phyloP scores from a whole-genome alignment of 1,140 invertebrate genomes.

The Theocolax elegans region DNA sequence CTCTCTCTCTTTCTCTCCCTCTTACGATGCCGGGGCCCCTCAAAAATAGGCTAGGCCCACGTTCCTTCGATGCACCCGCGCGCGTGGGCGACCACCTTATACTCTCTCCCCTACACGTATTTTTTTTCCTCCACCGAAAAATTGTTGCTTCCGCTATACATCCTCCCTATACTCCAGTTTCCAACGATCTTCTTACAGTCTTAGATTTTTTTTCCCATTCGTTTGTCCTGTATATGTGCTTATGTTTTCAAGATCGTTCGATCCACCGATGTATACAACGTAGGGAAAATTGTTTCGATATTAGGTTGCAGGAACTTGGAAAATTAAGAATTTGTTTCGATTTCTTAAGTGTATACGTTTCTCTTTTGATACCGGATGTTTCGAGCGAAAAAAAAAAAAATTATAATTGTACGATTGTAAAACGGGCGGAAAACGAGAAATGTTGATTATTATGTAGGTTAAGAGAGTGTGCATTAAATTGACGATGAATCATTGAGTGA shows the following conservation, averaged over 20 bases:
- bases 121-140: constrained; percentile 35
- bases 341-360: too few relatives aligned
- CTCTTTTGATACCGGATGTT: constrained; percentile 15
- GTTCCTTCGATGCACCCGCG: constrained; percentile 37
- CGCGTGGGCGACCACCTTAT: constrained; percentile 43
- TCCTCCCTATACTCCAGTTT: constrained; percentile 38
- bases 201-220: not conserved
- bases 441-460: constrained; percentile 9
- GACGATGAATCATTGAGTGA: not conserved
- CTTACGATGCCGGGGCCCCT: constrained; percentile 44
- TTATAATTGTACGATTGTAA: constrained; percentile 7
- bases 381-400: not conserved
- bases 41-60: constrained; percentile 61
- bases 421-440: not conserved
- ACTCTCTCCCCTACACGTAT: not conserved
- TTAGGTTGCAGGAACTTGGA: too few relatives aligned
- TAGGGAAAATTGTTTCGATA: too few relatives aligned
- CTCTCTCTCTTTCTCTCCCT: not conserved
- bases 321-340: too few relatives aligned
- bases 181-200: constrained; percentile 34
- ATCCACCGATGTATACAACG: too few relatives aligned
- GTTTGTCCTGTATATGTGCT: too few relatives aligned
- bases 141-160: constrained; percentile 41
- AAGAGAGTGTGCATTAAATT: not conserved
- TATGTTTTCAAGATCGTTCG: too few relatives aligned